These are phyloP conservation scores for Drosophila carrolli DNA, from an alignment of 1,140 invertebrate genomes.

Conservation along the genomic window DNA sequence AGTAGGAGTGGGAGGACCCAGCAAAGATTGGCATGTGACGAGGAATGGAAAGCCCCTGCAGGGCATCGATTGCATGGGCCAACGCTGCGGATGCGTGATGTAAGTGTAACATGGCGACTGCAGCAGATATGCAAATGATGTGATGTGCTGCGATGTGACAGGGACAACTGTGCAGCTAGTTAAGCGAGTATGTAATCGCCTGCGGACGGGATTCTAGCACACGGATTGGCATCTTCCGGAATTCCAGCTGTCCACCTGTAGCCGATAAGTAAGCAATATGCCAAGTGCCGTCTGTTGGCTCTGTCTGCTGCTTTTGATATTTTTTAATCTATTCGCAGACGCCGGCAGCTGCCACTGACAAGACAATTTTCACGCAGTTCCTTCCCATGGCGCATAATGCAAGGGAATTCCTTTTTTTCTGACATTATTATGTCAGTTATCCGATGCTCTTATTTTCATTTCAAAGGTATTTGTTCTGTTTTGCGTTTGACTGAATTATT, in stretches of 20 bases:
- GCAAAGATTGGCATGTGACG: conserved; percentile 7
- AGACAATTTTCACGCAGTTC: conserved; percentile 68
- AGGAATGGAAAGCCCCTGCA: conserved; percentile 16
- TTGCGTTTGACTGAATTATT: conserved; percentile 8
- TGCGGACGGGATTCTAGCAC: conserved; percentile 1
- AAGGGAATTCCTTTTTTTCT: conserved; percentile 32
- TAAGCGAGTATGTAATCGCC: conserved; percentile 43
- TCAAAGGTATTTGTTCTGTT: conserved; percentile 13
- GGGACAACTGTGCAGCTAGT: conserved; percentile 24
- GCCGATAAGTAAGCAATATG: conserved; percentile 38
- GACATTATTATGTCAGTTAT: conserved; percentile 62
- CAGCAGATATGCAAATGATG: conserved; percentile 70
- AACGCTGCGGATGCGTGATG: conserved; percentile 56
- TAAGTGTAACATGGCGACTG: conserved; percentile 44
- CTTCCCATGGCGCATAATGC: conserved; percentile 14
- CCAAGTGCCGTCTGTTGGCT: conserved; percentile 23
- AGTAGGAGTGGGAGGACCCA: neutral
- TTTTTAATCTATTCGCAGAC: conserved; percentile 69
- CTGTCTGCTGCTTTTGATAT: conserved; percentile 62
- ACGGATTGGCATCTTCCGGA: conserved; percentile 1
- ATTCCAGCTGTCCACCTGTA: conserved; percentile 55
- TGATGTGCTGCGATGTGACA: conserved; percentile 28
- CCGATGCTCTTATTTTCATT: conserved; percentile 12
- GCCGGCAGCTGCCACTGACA: conserved; percentile 54
- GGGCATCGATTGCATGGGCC: conserved; percentile 31